A percentile compares a stretch with the other conserved stretches of the same genome.
phyloP scores from a whole-genome alignment of 2,113 vertebrate species.

The Bubo bubo region DNA sequence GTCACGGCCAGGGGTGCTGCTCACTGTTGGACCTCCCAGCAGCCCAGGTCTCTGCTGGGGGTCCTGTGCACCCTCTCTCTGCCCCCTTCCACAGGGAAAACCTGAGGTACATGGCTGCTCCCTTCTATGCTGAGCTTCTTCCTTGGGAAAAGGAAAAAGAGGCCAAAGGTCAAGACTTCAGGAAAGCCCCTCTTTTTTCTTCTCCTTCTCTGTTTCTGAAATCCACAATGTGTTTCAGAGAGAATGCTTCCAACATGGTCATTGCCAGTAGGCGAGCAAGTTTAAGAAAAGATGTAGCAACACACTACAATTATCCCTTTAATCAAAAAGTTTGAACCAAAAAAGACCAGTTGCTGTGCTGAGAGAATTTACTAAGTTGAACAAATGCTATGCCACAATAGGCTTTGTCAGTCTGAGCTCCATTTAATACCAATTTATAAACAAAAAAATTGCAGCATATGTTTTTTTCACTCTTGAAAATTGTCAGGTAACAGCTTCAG shows the following conservation, averaged over 20 bases:
- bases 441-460: background rate
- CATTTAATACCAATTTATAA: slow-evolving; percentile 1
- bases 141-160: background rate
- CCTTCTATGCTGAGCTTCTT: background rate
- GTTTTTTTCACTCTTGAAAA: slow-evolving; percentile 17
- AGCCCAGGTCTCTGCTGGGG: background rate
- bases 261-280: background rate
- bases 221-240: background rate
- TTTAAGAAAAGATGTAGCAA: background rate
- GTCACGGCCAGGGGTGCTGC: background rate
- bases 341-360: background rate
- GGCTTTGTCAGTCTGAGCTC: background rate
- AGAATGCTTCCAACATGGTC: background rate
- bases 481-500: slow-evolving; percentile 13
- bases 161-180: background rate
- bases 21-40: background rate
- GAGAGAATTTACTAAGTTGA: background rate
- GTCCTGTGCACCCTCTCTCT: background rate
- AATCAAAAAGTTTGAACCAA: background rate
- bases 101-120: background rate
- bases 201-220: background rate
- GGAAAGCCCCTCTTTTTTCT: background rate
- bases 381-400: background rate
- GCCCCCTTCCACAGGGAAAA: background rate
- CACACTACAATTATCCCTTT: background rate